These are phyloP conservation scores for Thunnus maccoyii DNA, from an alignment of 2,113 vertebrate genomes.

Conservation along the genomic window DNA sequence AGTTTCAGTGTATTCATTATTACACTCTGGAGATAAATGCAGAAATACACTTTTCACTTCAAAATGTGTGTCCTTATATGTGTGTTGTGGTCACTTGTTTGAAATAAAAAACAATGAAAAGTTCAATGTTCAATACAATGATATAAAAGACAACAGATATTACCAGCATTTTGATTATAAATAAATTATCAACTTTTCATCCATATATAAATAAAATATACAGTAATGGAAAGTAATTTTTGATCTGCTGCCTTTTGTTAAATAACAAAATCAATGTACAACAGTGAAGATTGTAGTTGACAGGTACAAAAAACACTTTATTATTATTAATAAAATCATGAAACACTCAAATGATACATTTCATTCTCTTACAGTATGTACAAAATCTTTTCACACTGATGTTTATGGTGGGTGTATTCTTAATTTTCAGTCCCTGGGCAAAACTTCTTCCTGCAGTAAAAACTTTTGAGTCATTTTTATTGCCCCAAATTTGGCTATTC, in stretches of 20 bases:
- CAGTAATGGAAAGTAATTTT: not conserved
- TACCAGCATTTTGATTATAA: slow-evolving; percentile 23
- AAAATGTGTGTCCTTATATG: too few relatives aligned
- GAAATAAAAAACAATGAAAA: too few relatives aligned
- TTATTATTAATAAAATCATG: slow-evolving; percentile 43
- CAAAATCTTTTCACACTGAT: slow-evolving; percentile 27
- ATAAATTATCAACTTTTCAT: slow-evolving; percentile 15
- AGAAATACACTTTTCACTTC: not conserved
- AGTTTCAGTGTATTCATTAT: slow-evolving; percentile 21
- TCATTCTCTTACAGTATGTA: slow-evolving; percentile 60
- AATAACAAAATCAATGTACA: not conserved
- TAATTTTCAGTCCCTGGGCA: not conserved
- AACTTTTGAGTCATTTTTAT: slow-evolving; percentile 41
- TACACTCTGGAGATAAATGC: slow-evolving; percentile 1
- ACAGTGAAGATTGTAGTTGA: not conserved
- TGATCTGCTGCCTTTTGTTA: not conserved
- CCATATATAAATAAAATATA: slow-evolving; percentile 30
- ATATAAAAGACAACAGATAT: slow-evolving; percentile 21
- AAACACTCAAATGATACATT: slow-evolving; percentile 39
- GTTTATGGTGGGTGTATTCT: not conserved
- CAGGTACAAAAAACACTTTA: slow-evolving; percentile 59
- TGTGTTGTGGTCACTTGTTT: too few relatives aligned
- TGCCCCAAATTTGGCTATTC: slow-evolving; percentile 32
- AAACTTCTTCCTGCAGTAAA: slow-evolving; percentile 18
- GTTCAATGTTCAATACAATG: slow-evolving; percentile 6